Evolutionary conservation across 2,888 invertebrate species (phyloP), one percentile per base, ranked within the genome.

Genomic region (Crossocerus cetratus): DNA sequence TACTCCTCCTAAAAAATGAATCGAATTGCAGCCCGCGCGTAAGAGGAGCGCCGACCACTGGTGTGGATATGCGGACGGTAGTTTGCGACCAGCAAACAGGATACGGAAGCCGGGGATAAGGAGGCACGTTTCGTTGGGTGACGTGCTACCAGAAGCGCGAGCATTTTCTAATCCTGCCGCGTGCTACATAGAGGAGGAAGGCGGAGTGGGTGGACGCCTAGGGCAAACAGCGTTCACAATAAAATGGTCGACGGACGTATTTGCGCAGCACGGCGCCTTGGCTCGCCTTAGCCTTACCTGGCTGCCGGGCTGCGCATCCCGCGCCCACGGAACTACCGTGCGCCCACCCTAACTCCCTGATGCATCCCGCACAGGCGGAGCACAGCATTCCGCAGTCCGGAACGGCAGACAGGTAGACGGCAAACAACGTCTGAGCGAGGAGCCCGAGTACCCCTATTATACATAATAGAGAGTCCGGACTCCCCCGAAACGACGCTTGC

Each of bases 361-460:
- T 32, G 32, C 32, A 32, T 32, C 32, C 32, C 8, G 32, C 32
- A n/a, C n/a, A 32, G 32, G 64, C 66, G 74, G 77, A 78, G 71
- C 75, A 71, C 69, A 69, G 73, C 78, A 80, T 84, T 83, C 80
- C 80, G 66, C 69, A 69, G 74, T 69, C 73, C 72, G 77, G 76
- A 80, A 82, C 76, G 72, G 75, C 78, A 72, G 83, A 80, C 82
- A 84, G 84, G 83, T 84, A 82, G 81, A 86, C 75, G 83, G 84
- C 81, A 83, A 85, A 83, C 84, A 84, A 81, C 72, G 81, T 81
- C 84, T 81, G 65, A 60, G 76, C 77, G 78, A 80, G 76, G 68
- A 82, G 74, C 77, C 74, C 64, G 81, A 83, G 83, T 83, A 83
- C 83, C 77, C 81, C 81, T 78, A 81, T 84, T 84, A 86, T 84